Percentiles rank a stretch among this genome's conserved stretches.
phyloP scores from a whole-genome alignment of 2,888 invertebrate genomes.

The Bellardia bayeri region DNA sequence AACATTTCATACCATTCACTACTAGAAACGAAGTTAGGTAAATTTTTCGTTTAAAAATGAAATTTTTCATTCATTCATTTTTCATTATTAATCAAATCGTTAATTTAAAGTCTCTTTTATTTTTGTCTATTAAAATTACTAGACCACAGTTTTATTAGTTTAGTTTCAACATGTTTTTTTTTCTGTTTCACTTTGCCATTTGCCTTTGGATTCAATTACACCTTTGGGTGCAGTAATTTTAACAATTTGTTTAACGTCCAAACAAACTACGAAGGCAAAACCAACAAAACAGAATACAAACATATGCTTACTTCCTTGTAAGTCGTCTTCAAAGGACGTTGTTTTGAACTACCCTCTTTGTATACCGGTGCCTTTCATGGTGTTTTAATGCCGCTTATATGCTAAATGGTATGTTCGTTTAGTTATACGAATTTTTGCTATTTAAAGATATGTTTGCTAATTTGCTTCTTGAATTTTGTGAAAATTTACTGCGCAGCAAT shows the following conservation, averaged over 20 bases:
- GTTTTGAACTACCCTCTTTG: slow-evolving; percentile 4
- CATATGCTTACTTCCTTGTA: slow-evolving; percentile 53
- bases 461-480: slow-evolving; percentile 70
- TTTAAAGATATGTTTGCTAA: slow-evolving; percentile 72
- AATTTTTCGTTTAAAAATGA: no score
- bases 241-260: slow-evolving; percentile 68
- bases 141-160: slow-evolving; percentile 14
- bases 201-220: slow-evolving; percentile 81
- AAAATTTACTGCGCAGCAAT: slow-evolving; percentile 70
- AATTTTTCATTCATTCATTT: neutral
- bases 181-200: slow-evolving; percentile 22
- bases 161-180: slow-evolving; percentile 1
- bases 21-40: no score
- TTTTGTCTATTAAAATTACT: neutral
- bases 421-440: slow-evolving; percentile 22
- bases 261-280: slow-evolving; percentile 27
- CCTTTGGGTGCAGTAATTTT: slow-evolving; percentile 83
- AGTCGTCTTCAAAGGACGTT: slow-evolving; percentile 29
- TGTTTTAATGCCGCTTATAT: slow-evolving; percentile 1
- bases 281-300: neutral
- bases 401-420: slow-evolving; percentile 50
- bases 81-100: slow-evolving; percentile 8
- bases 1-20: no score
- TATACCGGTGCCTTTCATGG: neutral
- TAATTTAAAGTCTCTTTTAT: slow-evolving; percentile 24